These are phyloP conservation scores for Agelas oroides DNA, from an alignment of 37 sponge, comb jelly and placozoan genomes.

Conservation along the genomic window DNA sequence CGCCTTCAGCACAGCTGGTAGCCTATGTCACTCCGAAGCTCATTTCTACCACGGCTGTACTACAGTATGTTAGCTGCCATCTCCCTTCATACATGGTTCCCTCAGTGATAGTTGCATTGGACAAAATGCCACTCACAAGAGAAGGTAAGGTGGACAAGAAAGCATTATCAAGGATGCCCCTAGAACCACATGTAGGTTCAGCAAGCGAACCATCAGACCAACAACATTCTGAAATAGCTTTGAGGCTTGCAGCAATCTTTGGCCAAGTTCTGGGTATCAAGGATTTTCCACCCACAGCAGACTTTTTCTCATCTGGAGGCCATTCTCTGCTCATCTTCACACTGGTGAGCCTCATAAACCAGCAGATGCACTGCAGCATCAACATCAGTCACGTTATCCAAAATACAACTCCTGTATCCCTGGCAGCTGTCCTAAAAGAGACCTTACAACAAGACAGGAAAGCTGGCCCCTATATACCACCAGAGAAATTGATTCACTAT, in stretches of 20 bases:
- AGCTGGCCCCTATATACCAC: conserved; percentile 1
- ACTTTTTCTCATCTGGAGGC: conserved; percentile 73
- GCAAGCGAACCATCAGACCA: background rate
- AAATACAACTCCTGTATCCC: background rate
- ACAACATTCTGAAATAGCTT: background rate
- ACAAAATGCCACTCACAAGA: conserved; percentile 36
- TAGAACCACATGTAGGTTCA: background rate
- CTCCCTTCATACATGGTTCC: conserved; percentile 76
- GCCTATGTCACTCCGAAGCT: conserved; percentile 32
- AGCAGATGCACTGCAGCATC: background rate
- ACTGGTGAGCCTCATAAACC: conserved; percentile 29
- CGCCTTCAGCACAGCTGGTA: conserved; percentile 26
- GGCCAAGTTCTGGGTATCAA: conserved; percentile 13
- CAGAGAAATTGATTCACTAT: background rate
- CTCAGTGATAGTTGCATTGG: conserved; percentile 21
- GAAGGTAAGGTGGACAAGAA: conserved; percentile 59
- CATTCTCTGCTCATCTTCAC: conserved; percentile 51
- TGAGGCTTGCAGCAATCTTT: conserved; percentile 29
- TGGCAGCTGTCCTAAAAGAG: background rate
- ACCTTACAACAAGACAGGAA: background rate
- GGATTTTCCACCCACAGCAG: conserved; percentile 15
- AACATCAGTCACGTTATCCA: background rate
- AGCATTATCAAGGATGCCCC: background rate
- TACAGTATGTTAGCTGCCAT: background rate
- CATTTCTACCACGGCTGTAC: conserved; percentile 2